Conservation (phyloP, 2,113 vertebrate species). For the Gnathonemus echidnorhynchus region DNA sequence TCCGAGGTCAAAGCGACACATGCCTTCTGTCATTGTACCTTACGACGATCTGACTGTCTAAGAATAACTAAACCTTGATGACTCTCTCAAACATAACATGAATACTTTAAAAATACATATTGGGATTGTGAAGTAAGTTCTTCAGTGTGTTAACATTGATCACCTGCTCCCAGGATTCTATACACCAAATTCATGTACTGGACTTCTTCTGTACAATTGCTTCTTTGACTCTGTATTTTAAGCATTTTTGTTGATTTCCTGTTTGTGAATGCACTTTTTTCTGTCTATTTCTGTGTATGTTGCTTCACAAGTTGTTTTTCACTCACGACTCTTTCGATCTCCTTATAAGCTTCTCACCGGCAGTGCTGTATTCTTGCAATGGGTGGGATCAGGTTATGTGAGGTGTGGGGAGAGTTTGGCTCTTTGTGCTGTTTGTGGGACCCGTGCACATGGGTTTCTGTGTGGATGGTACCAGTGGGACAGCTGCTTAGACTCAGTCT, state of each 20-base stretch:
- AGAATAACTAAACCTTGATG: neutral
- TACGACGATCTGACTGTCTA: neutral
- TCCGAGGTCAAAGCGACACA: neutral
- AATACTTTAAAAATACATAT: neutral
- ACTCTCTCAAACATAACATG: neutral
- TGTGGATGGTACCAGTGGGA: neutral
- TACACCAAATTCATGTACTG: neutral
- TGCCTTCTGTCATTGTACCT: neutral
- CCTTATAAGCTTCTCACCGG: neutral
- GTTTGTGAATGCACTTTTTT: neutral
- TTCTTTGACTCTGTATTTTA: neutral
- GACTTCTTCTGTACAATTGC: neutral
- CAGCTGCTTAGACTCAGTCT: neutral
- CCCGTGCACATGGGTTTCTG: neutral
- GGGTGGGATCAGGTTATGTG: neutral
- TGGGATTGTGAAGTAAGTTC: neutral
- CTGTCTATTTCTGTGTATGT: neutral
- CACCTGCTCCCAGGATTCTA: neutral
- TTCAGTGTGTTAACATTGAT: neutral
- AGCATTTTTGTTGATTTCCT: neutral
- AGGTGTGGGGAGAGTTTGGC: neutral
- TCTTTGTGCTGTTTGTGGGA: neutral
- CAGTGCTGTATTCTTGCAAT: neutral
- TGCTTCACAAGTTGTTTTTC: neutral
- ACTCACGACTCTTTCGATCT: neutral